Conservation (phyloP, 1,140 invertebrate species). For the Brachionus plicatilis region DNA sequence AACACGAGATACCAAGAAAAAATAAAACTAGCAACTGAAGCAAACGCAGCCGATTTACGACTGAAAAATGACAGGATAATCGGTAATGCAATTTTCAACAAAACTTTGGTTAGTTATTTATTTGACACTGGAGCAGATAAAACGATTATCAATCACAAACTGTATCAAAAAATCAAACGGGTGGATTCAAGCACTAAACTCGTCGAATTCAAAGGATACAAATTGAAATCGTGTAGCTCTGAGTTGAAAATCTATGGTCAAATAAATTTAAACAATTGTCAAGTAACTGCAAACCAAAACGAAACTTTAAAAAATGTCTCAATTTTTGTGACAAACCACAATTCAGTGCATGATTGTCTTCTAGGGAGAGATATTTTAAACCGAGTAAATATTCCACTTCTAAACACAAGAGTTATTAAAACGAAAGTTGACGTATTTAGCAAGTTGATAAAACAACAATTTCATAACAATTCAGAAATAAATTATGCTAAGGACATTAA, state of each 20-base stretch:
- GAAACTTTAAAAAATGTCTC: slow-evolving; percentile 14
- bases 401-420: slow-evolving; percentile 11
- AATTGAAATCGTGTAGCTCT: slow-evolving; percentile 16
- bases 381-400: neutral
- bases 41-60: neutral
- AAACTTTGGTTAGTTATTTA: neutral
- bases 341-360: neutral
- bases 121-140: neutral
- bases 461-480: neutral
- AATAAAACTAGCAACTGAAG: neutral
- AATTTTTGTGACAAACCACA: neutral
- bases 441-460: slow-evolving; percentile 8
- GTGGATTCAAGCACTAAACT: neutral
- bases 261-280: slow-evolving; percentile 21
- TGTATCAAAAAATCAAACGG: slow-evolving; percentile 5
- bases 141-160: slow-evolving; percentile 11
- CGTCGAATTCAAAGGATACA: neutral
- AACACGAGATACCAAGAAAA: neutral
- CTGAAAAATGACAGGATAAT: neutral
- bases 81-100: slow-evolving; percentile 8
- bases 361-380: neutral
- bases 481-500: neutral
- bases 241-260: slow-evolving; percentile 18
- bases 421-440: neutral
- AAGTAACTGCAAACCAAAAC: slow-evolving; percentile 1